phyloP scores from a whole-genome alignment of 2,888 invertebrate genomes.

The Epistrophe eligans region DNA sequence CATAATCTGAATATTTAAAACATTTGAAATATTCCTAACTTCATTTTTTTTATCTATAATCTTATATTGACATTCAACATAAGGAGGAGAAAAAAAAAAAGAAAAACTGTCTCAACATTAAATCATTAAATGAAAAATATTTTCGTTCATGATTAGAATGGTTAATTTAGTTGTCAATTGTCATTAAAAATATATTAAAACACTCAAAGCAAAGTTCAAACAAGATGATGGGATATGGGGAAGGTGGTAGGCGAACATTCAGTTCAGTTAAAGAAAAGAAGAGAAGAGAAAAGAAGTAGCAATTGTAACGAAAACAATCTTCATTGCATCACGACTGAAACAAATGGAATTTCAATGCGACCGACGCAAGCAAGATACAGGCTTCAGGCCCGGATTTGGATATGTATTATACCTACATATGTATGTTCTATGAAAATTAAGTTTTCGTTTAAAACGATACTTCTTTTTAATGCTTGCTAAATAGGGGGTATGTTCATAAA shows the following conservation, averaged over 20 bases:
- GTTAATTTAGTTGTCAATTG: conserved; percentile 22
- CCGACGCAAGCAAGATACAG: conserved; percentile 20
- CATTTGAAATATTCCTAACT: conserved; percentile 35
- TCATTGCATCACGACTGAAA: conserved; percentile 52
- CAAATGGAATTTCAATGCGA: conserved; percentile 47
- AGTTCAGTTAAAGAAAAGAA: background rate
- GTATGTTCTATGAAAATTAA: no score
- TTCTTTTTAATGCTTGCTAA: no score
- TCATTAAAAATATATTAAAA: conserved; percentile 6
- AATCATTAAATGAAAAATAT: conserved; percentile 10
- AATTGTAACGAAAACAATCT: conserved; percentile 56
- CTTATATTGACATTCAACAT: conserved; percentile 47
- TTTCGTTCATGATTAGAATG: conserved; percentile 19
- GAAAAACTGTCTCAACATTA: conserved; percentile 19
- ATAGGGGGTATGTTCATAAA: no score
- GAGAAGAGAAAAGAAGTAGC: conserved; percentile 15
- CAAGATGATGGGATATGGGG: background rate
- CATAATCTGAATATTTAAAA: conserved; percentile 27
- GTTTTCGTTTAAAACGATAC: no score
- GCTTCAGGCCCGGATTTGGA: background rate
- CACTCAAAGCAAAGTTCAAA: conserved; percentile 25
- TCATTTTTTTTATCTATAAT: conserved; percentile 31
- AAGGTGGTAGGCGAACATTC: background rate
- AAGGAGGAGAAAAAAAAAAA: no score
- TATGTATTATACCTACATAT: no score